phyloP scores from a whole-genome alignment of 2,113 vertebrate species.

The Serinus canaria region DNA sequence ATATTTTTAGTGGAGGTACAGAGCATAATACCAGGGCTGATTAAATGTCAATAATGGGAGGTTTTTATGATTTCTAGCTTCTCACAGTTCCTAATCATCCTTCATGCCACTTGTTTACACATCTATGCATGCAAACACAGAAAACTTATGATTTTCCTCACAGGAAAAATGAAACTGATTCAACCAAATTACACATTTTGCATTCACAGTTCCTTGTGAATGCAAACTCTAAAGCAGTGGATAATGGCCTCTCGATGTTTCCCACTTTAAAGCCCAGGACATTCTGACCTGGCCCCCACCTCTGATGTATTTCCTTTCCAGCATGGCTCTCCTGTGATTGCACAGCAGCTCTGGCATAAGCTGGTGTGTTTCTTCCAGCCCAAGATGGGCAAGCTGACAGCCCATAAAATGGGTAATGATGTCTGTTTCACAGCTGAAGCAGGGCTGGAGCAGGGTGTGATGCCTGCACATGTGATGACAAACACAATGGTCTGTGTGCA shows the following conservation, averaged over 20 bases:
- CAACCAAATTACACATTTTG: neutral
- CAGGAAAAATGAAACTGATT: neutral
- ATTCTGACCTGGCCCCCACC: neutral
- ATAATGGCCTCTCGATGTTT: neutral
- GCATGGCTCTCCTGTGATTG: fast-evolving
- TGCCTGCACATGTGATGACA: fast-evolving
- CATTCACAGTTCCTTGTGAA: neutral
- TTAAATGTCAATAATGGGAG: neutral
- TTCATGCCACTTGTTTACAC: neutral
- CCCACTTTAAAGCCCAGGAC: neutral
- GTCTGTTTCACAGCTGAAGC: neutral
- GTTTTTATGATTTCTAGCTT: neutral
- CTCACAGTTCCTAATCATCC: neutral
- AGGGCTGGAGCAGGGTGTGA: neutral
- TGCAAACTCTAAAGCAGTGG: neutral
- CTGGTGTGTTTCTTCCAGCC: neutral
- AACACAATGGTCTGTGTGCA: fast-evolving
- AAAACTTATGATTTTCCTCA: neutral
- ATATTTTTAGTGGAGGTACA: neutral
- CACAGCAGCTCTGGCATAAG: fast-evolving
- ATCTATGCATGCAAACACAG: neutral
- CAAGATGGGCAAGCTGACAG: fast-evolving
- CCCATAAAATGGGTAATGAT: neutral
- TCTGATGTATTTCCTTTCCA: neutral
- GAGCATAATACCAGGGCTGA: neutral